Evolutionary conservation across 2,797 vertebrate species (phyloP).

Genomic region (Tokudaia tokunoshimensis): DNA sequence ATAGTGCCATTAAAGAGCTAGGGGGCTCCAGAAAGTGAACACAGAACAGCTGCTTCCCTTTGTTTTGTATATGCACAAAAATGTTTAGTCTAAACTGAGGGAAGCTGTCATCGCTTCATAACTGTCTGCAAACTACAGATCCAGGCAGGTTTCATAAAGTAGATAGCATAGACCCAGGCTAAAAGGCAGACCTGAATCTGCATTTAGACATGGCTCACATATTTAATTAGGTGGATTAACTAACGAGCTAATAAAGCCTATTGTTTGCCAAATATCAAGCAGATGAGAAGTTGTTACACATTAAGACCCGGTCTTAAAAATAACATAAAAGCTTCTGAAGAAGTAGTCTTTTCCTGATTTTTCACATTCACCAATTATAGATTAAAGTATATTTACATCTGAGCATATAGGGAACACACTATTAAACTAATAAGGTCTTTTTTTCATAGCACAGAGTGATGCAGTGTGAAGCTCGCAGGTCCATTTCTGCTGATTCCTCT

Average conservation of each 20-base stretch:
- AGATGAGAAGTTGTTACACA: slow-evolving; percentile 55
- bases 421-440: slow-evolving; percentile 59
- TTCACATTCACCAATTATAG: slow-evolving; percentile 34
- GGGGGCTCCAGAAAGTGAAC: background rate
- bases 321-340: background rate
- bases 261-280: slow-evolving; percentile 51
- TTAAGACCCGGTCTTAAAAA: background rate
- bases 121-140: slow-evolving; percentile 46
- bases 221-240: slow-evolving; percentile 77
- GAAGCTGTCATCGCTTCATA: slow-evolving; percentile 14
- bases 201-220: slow-evolving; percentile 69
- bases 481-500: background rate
- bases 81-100: slow-evolving; percentile 17
- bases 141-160: slow-evolving; percentile 76
- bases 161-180: slow-evolving; percentile 75
- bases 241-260: slow-evolving; percentile 23
- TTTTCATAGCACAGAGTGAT: background rate
- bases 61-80: slow-evolving; percentile 18
- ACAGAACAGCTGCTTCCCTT: background rate
- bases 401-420: background rate
- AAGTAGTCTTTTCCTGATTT: slow-evolving; percentile 45
- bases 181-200: slow-evolving; percentile 77
- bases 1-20: background rate
- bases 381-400: slow-evolving; percentile 54
- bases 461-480: background rate